Conservation (phyloP, 2,113 vertebrate genomes). For the Amia ocellicauda region DNA sequence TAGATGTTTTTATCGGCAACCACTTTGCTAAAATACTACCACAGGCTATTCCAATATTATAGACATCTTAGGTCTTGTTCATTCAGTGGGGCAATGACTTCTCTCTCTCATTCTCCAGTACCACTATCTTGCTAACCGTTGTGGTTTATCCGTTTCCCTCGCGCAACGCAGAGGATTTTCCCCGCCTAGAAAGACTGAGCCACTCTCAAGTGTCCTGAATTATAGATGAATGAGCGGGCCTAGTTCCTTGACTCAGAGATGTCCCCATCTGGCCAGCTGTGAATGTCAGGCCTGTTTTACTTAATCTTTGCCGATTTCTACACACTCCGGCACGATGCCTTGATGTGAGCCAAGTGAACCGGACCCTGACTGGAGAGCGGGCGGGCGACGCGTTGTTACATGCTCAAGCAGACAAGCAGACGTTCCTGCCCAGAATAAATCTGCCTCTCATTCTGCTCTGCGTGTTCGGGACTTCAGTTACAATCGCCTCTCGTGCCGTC, state of each 20-base stretch:
- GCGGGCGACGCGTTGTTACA: not conserved
- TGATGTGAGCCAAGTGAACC: not conserved
- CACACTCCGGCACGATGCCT: not conserved
- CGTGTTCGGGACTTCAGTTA: not conserved
- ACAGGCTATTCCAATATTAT: no score
- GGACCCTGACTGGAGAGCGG: not conserved
- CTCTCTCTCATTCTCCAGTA: no score
- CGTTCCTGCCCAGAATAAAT: not conserved
- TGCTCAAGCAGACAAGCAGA: slow-evolving; percentile 5
- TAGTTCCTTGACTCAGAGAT: slow-evolving; percentile 1
- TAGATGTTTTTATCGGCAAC: no score
- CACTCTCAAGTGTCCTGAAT: no score
- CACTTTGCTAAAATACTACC: no score
- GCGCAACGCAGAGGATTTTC: no score
- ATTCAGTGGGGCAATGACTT: no score
- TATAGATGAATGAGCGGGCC: no score
- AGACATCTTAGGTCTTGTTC: no score
- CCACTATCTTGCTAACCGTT: no score
- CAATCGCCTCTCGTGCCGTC: not conserved
- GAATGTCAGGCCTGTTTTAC: not conserved
- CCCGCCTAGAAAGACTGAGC: no score
- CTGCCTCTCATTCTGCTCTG: not conserved
- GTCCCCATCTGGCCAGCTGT: not conserved
- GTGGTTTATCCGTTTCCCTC: no score
- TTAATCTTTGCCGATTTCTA: not conserved